These are phyloP conservation scores for Xenopus laevis DNA, from an alignment of 2,113 vertebrate species.

Conservation along the genomic window DNA sequence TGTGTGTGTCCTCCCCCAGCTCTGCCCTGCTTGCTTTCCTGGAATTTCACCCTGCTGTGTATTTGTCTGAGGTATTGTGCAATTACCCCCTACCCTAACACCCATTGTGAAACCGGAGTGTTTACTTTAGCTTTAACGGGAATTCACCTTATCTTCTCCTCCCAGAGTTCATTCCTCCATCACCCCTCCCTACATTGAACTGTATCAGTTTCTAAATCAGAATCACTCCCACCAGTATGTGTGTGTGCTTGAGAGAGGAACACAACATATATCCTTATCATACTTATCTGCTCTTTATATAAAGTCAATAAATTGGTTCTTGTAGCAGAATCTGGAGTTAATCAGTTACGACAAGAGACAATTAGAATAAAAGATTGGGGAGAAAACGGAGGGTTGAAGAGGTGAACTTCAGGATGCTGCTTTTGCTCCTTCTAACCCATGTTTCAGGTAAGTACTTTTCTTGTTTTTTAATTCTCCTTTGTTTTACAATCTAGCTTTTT, in stretches of 20 bases:
- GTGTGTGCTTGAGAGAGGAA: background rate
- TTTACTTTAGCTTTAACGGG: conserved; percentile 13
- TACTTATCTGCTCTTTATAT: no score
- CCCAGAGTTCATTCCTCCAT: conserved; percentile 4
- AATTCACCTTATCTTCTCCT: conserved; percentile 4
- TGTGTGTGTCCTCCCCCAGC: no score
- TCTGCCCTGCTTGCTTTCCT: no score
- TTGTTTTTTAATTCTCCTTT: no score
- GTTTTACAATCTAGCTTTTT: no score
- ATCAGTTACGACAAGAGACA: no score
- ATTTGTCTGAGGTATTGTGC: no score
- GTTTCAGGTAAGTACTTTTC: conserved; percentile 9
- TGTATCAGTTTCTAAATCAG: background rate
- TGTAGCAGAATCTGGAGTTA: background rate
- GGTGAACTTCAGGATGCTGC: background rate
- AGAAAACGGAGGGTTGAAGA: background rate
- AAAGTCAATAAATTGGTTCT: no score
- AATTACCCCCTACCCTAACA: no score
- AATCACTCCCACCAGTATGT: background rate
- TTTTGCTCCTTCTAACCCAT: background rate
- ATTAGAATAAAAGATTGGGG: background rate
- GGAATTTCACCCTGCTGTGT: no score
- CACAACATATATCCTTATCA: background rate
- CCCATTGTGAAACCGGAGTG: background rate
- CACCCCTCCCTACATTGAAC: background rate